Percentiles rank a stretch among this genome's conserved stretches.
Conservation (phyloP, 1,140 invertebrate genomes). For the Drosophila sp. region DNA sequence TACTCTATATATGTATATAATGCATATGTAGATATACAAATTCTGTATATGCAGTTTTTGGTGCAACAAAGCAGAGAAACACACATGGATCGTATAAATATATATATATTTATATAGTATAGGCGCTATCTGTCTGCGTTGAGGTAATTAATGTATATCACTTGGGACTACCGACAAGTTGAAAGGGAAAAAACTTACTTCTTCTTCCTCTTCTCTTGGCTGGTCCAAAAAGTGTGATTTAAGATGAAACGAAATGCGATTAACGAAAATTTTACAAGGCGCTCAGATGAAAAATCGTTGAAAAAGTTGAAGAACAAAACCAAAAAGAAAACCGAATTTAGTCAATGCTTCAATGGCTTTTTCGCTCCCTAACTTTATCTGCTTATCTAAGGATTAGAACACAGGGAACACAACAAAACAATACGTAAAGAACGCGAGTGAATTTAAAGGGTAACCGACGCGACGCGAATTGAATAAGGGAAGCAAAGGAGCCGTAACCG, state of each 20-base stretch:
- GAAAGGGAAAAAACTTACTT: conserved; percentile 33
- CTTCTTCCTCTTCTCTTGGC: conserved; percentile 35
- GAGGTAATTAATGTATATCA: conserved; percentile 69
- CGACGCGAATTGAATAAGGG: conserved; percentile 48
- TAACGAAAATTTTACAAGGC: conserved; percentile 43
- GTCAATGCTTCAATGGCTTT: conserved; percentile 40
- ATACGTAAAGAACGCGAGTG: conserved; percentile 7
- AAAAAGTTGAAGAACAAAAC: conserved; percentile 26
- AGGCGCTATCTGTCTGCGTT: conserved; percentile 47
- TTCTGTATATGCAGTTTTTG: conserved; percentile 59
- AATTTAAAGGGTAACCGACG: conserved; percentile 33
- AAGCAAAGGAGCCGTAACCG: conserved; percentile 18
- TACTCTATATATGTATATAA: conserved; percentile 10
- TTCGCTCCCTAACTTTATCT: conserved; percentile 17
- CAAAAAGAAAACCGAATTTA: conserved; percentile 25
- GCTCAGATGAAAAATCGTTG: conserved; percentile 13
- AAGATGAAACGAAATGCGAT: conserved; percentile 51
- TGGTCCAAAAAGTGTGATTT: conserved; percentile 13
- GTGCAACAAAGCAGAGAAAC: conserved; percentile 54
- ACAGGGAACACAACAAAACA: conserved; percentile 32
- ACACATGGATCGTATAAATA: conserved; percentile 47
- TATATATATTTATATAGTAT: conserved; percentile 35
- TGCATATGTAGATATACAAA: conserved; percentile 56
- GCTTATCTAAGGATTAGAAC: conserved; percentile 50
- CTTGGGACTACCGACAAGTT: conserved; percentile 61